Evolutionary conservation across 1,140 invertebrate species (phyloP).

Genomic region (Andricus grossulariae): DNA sequence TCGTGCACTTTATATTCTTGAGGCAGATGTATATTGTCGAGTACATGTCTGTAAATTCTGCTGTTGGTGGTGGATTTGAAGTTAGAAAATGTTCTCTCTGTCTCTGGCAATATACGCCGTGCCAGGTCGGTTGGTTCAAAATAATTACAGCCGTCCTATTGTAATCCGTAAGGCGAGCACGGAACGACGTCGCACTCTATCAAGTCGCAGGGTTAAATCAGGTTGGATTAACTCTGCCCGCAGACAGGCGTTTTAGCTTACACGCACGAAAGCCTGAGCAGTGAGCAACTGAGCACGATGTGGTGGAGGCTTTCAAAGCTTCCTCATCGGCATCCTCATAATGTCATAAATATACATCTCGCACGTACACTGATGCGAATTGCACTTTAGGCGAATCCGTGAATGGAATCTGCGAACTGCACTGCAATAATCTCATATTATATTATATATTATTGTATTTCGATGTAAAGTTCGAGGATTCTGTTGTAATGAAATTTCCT

Average conservation of each 20-base stretch:
- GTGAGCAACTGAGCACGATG: no score
- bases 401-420: slow-evolving; percentile 4
- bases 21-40: no score
- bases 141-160: slow-evolving; percentile 30
- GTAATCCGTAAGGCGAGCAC: slow-evolving; percentile 26
- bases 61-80: no score
- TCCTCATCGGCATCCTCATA: slow-evolving; percentile 11
- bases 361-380: slow-evolving; percentile 2
- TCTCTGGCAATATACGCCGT: background rate
- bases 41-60: no score
- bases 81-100: no score
- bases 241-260: background rate
- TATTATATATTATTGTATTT: slow-evolving; percentile 12
- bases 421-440: slow-evolving; percentile 14
- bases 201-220: slow-evolving; percentile 29
- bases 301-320: slow-evolving; percentile 20
- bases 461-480: background rate
- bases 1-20: no score
- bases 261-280: no score
- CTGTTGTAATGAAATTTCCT: background rate
- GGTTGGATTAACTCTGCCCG: slow-evolving; percentile 30
- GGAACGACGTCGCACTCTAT: slow-evolving; percentile 27
- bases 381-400: slow-evolving; percentile 23
- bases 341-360: background rate
- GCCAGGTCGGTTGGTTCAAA: slow-evolving; percentile 20